These are phyloP conservation scores for Drosophila oshimai DNA, from an alignment of 1,140 invertebrate genomes.

Conservation along the genomic window DNA sequence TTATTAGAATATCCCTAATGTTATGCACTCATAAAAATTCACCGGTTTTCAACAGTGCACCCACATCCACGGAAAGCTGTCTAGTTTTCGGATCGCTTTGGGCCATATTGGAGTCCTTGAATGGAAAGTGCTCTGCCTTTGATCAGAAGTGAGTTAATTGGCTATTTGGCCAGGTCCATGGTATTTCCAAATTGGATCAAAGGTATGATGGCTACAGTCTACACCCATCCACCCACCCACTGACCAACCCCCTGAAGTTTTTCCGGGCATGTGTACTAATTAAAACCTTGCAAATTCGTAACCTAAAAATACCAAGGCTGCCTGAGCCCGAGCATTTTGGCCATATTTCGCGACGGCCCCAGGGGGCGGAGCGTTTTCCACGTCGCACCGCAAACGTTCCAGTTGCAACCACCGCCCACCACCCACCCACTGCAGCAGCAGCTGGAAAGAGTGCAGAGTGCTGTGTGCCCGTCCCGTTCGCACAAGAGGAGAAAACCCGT, in stretches of 20 bases:
- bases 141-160: constrained; percentile 25
- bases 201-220: constrained; percentile 9
- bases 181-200: constrained; percentile 30
- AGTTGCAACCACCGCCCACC: constrained; percentile 41
- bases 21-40: background rate
- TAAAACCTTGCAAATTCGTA: constrained; percentile 67
- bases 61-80: background rate
- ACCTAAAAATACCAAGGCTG: constrained; percentile 58
- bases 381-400: too few relatives aligned
- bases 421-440: constrained; percentile 1
- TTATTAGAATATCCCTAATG: too few relatives aligned
- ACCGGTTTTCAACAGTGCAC: background rate
- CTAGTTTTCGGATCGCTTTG: constrained; percentile 17
- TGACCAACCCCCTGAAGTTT: background rate
- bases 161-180: constrained; percentile 22
- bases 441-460: constrained; percentile 70
- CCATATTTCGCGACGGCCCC: constrained; percentile 34
- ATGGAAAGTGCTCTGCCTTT: constrained; percentile 17
- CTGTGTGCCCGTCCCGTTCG: constrained; percentile 35
- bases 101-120: constrained; percentile 26
- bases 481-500: constrained; percentile 56
- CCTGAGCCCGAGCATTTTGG: constrained; percentile 28
- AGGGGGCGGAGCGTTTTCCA: constrained; percentile 66
- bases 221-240: background rate
- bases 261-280: constrained; percentile 57